A percentile compares a stretch with the other conserved stretches of the same genome.
Conservation (phyloP, 2,797 vertebrate species). For the Carapus acus region DNA sequence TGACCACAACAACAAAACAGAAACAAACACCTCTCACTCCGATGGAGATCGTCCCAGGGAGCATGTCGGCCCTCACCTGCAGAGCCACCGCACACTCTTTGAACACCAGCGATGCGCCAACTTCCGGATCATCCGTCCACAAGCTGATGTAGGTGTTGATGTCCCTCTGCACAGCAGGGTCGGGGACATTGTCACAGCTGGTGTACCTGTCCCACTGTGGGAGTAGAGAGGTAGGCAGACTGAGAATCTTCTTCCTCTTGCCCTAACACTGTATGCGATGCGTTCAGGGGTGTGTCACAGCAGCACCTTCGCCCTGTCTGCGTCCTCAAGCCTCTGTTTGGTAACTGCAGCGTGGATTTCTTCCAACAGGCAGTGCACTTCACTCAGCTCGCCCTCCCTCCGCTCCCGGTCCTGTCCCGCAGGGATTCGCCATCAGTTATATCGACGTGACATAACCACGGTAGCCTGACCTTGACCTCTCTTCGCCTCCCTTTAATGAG, state of each 20-base stretch:
- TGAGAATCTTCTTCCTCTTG: too few relatives aligned
- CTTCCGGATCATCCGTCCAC: slow-evolving; percentile 77
- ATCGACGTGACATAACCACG: too few relatives aligned
- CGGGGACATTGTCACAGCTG: slow-evolving; percentile 78
- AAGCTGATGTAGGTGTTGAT: slow-evolving; percentile 85
- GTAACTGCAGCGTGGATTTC: slow-evolving; percentile 70
- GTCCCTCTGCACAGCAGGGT: slow-evolving; percentile 75
- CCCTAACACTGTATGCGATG: too few relatives aligned
- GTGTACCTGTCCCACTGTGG: slow-evolving; percentile 86
- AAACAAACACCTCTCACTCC: background rate
- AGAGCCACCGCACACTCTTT: slow-evolving; percentile 74
- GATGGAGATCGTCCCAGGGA: background rate
- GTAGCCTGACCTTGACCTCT: too few relatives aligned
- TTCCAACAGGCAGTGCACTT: slow-evolving; percentile 74
- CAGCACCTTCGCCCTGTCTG: slow-evolving; percentile 69
- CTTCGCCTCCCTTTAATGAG: too few relatives aligned
- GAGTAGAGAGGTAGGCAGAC: slow-evolving; percentile 10
- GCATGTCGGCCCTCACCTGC: slow-evolving; percentile 63
- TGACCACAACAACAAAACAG: background rate
- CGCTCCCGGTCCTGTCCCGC: slow-evolving; percentile 71
- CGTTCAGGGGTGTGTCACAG: slow-evolving; percentile 1
- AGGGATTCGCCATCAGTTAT: background rate
- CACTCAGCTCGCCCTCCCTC: slow-evolving; percentile 74
- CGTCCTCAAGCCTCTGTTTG: slow-evolving; percentile 64
- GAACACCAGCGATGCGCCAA: slow-evolving; percentile 68